Percentiles rank a stretch among this genome's conserved stretches.
phyloP scores from a whole-genome alignment of 2,888 invertebrate genomes.

The Leptarthrus brevirostris region DNA sequence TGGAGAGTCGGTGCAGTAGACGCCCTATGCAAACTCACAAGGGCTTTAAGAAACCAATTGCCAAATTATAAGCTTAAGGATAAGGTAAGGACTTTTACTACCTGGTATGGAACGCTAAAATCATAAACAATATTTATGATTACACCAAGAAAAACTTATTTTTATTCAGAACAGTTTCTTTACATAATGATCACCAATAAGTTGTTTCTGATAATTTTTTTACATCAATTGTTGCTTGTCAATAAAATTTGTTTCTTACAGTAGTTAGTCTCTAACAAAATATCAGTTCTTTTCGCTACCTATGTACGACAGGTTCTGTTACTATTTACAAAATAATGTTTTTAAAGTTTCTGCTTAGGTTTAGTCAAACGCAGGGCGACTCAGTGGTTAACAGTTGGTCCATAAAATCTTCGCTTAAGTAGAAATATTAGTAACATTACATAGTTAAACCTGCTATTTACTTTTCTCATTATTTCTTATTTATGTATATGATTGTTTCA shows the following conservation, averaged over 20 bases:
- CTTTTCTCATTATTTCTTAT: conserved; percentile 7
- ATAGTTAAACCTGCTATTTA: neutral
- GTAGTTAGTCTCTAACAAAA: conserved; percentile 34
- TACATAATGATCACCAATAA: conserved; percentile 23
- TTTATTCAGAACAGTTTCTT: conserved; percentile 37
- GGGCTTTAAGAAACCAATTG: too few relatives aligned
- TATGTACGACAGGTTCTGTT: conserved; percentile 23
- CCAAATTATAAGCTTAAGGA: too few relatives aligned
- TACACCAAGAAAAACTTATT: conserved; percentile 46
- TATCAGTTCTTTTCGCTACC: conserved; percentile 46
- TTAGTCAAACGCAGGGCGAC: conserved; percentile 3
- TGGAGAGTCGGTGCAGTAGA: too few relatives aligned
- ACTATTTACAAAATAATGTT: conserved; percentile 33
- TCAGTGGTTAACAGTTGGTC: conserved; percentile 44
- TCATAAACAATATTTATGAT: conserved; percentile 3
- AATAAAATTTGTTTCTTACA: conserved; percentile 36
- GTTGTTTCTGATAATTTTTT: conserved; percentile 33
- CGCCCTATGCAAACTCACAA: too few relatives aligned
- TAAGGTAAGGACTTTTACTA: too few relatives aligned
- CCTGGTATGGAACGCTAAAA: too few relatives aligned
- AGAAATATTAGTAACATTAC: neutral
- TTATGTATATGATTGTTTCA: conserved; percentile 37
- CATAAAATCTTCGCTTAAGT: conserved; percentile 29
- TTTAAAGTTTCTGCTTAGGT: conserved; percentile 9
- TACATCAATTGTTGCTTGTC: conserved; percentile 14